These are phyloP conservation scores for Drosophila miranda DNA, from an alignment of 1,140 invertebrate genomes.

Conservation along the genomic window DNA sequence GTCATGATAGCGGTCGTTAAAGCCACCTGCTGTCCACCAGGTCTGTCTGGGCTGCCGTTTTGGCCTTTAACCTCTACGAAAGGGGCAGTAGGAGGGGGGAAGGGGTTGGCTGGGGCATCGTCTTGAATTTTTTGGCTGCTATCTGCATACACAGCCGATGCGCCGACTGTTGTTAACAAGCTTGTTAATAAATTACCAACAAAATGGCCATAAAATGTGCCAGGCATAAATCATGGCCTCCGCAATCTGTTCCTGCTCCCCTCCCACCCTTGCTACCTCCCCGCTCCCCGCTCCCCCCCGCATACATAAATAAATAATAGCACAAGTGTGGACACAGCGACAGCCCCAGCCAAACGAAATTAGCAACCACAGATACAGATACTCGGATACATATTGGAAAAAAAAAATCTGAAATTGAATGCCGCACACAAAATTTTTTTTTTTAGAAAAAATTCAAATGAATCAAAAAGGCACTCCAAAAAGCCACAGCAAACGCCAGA, in stretches of 20 bases:
- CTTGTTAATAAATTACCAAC: constrained; percentile 81
- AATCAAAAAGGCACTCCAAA: constrained; percentile 49
- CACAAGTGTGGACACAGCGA: constrained; percentile 69
- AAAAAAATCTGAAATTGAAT: constrained; percentile 65
- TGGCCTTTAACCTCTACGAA: constrained; percentile 72
- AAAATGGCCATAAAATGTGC: constrained; percentile 81
- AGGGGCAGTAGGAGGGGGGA: background rate
- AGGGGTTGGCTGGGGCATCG: background rate
- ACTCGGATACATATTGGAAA: background rate
- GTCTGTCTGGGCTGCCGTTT: constrained; percentile 52
- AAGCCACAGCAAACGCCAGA: constrained; percentile 11
- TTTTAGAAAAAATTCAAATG: constrained; percentile 66
- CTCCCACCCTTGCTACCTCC: background rate
- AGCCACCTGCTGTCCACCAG: constrained; percentile 72
- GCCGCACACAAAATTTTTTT: constrained; percentile 30
- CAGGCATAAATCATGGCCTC: constrained; percentile 72
- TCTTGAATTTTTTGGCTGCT: constrained; percentile 33
- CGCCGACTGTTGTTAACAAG: constrained; percentile 75
- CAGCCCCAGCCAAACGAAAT: constrained; percentile 55
- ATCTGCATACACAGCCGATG: constrained; percentile 62
- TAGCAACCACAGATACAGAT: constrained; percentile 50
- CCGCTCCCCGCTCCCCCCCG: background rate
- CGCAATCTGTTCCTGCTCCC: constrained; percentile 42
- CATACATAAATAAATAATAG: constrained; percentile 79
- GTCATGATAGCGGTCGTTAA: constrained; percentile 51